Evolutionary conservation across 1,140 invertebrate species (phyloP).

Genomic region (Laupala kohalensis): DNA sequence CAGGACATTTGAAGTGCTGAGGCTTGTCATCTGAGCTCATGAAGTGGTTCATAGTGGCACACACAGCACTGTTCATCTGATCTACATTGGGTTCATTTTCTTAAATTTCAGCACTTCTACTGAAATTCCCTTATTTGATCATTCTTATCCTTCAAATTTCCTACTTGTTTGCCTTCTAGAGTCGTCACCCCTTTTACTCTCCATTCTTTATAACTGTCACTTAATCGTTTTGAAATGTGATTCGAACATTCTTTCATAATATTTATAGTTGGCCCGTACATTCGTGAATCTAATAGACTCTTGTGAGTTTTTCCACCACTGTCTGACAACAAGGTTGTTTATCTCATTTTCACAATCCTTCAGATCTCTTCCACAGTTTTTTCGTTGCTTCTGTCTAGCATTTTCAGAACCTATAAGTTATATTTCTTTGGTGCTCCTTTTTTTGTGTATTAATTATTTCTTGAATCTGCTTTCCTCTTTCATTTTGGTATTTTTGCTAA

Average conservation of each 20-base stretch:
- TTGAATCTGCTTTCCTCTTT: conserved; percentile 14
- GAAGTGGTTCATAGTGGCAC: conserved; percentile 9
- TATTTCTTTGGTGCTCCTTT: conserved; percentile 6
- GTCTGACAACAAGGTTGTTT: conserved; percentile 19
- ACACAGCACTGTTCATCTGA: conserved; percentile 1
- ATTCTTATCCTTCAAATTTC: conserved; percentile 11
- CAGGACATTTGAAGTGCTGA: conserved; percentile 7
- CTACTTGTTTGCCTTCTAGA: neutral
- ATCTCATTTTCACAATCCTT: conserved; percentile 15
- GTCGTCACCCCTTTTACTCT: conserved; percentile 5
- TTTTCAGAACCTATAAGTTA: conserved; percentile 17
- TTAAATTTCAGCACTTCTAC: conserved; percentile 4
- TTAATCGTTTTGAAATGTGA: conserved; percentile 20
- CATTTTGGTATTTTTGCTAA: no score
- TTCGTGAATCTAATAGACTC: conserved; percentile 15
- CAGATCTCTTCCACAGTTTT: conserved; percentile 20
- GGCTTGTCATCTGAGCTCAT: conserved; percentile 8
- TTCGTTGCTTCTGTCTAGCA: conserved; percentile 17
- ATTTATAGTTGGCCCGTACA: conserved; percentile 16
- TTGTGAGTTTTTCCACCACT: conserved; percentile 20
- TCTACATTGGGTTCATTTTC: neutral
- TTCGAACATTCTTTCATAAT: conserved; percentile 22
- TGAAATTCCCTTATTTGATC: conserved; percentile 1
- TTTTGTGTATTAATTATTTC: conserved; percentile 15
- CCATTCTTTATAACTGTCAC: neutral